Evolutionary conservation across 2,888 invertebrate genomes (phyloP).

Genomic region (Odontocolon sp.): DNA sequence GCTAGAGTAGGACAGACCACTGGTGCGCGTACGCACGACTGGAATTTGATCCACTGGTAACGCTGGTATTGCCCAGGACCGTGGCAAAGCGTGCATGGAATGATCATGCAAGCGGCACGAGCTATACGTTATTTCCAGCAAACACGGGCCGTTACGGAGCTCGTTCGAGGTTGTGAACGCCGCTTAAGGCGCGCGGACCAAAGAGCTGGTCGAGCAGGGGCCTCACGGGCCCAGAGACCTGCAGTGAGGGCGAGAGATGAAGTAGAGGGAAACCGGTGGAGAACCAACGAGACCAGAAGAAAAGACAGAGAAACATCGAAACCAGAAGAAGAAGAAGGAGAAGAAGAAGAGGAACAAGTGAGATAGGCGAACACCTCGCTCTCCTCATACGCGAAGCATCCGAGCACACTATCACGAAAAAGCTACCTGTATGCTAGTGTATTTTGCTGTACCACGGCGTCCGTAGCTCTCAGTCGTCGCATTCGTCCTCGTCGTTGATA

Average conservation of each 20-base stretch:
- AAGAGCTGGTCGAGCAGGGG: conserved; percentile 10
- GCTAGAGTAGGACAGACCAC: conserved; percentile 1
- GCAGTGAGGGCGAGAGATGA: conserved; percentile 1
- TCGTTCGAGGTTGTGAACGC: conserved; percentile 47
- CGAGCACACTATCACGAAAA: conserved; percentile 25
- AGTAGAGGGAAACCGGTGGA: conserved; percentile 50
- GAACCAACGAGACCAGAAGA: conserved; percentile 24
- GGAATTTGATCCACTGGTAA: conserved; percentile 55
- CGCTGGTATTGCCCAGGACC: neutral
- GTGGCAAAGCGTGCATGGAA: conserved; percentile 48
- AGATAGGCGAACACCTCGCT: conserved; percentile 25
- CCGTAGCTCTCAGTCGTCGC: conserved; percentile 24
- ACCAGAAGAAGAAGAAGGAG: conserved; percentile 1
- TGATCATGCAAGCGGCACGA: conserved; percentile 51
- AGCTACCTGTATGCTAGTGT: conserved; percentile 32
- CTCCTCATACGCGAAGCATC: conserved; percentile 30
- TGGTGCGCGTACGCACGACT: conserved; percentile 35
- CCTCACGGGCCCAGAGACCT: conserved; percentile 23
- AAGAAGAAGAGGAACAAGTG: conserved; percentile 17
- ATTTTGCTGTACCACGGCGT: neutral
- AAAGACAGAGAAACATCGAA: conserved; percentile 33
- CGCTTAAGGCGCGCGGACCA: conserved; percentile 48
- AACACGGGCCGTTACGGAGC: conserved; percentile 27
- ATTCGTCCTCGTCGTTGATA: conserved; percentile 29
- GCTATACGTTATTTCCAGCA: conserved; percentile 19